Evolutionary conservation across 2,888 invertebrate species (phyloP).

Genomic region (Apamea sordens): DNA sequence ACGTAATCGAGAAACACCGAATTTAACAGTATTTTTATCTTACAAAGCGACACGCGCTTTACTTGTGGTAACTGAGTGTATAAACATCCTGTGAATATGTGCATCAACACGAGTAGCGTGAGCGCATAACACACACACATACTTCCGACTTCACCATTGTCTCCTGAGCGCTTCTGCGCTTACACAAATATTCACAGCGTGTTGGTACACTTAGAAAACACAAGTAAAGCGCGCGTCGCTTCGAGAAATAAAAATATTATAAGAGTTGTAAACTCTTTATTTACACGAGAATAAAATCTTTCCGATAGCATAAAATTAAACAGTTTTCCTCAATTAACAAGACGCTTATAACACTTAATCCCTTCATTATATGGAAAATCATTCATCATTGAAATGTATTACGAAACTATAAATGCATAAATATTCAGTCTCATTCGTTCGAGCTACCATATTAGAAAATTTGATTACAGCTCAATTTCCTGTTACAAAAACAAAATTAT

Average conservation of each 20-base stretch:
- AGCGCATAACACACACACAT: background rate
- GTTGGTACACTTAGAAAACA: background rate
- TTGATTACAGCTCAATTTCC: conserved; percentile 59
- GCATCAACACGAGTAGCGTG: background rate
- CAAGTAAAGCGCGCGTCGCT: background rate
- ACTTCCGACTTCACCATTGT: background rate
- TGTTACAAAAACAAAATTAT: conserved; percentile 31
- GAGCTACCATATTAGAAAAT: conserved; percentile 47
- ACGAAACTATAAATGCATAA: conserved; percentile 41
- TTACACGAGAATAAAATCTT: background rate
- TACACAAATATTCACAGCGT: background rate
- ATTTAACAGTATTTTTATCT: background rate
- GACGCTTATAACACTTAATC: conserved; percentile 4
- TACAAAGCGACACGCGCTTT: background rate
- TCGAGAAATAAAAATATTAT: background rate
- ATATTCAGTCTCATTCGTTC: conserved; percentile 33
- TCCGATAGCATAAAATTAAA: conserved; percentile 12
- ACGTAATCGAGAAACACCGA: background rate
- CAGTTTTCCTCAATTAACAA: conserved; percentile 19
- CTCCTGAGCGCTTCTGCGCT: background rate
- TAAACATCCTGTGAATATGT: background rate
- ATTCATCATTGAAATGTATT: conserved; percentile 29
- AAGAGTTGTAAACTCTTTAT: background rate
- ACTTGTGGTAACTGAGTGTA: background rate
- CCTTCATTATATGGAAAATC: conserved; percentile 36